Base-by-base conservation (phyloP, 2,888 invertebrate species). In the Rhamphomyia laevipes region DNA sequence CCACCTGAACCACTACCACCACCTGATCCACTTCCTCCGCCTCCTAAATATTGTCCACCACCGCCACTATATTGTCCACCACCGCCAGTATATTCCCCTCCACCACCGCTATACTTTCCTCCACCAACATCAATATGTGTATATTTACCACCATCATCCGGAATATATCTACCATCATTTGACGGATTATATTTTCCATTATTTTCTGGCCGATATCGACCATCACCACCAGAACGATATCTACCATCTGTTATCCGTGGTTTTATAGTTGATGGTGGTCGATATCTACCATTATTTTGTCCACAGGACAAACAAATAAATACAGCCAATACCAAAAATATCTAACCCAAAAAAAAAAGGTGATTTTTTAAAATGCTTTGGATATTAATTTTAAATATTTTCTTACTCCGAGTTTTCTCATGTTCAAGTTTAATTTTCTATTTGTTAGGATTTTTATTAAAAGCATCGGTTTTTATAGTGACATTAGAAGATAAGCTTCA, bases 131-230 rank as follows among this genome's bases (percentile, higher is more conserved):
- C 68, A 31, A 72, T 57, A 56, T 79, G 79, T 51, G 72, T 68
- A 63, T 77, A 77, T 63, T 71, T 74, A 3, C 76, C 76, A 53
- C 73, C 74, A 49, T 74, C 61, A 30, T 63, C 61, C 4, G 74
- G 74, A 59, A 73, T 59, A 61, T 78, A 79, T 54, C 72, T 73
- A 4, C 66, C 67, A 52, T 62, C 62, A 16, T 53, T 51, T 4
- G 43, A 55, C 2, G 61, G 52, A 5, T 55, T 53, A 57, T 66
- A 68, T 17, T 63, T 59, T 15, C 67, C 68, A 51, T 61, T 63
- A 47, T 50, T 55, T 17, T 47, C 54, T 1, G 62, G 59, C 42
- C 63, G 55, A 56, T 70, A 71, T 16, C 59, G 59, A 10, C 68
- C 68, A 45, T 68, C 63, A 17, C 59, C 51, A n/a, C 52, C 57